Evolutionary conservation across 2,888 invertebrate genomes (phyloP), one percentile per base, ranked within the genome.

Genomic region (Eristalis tenax): DNA sequence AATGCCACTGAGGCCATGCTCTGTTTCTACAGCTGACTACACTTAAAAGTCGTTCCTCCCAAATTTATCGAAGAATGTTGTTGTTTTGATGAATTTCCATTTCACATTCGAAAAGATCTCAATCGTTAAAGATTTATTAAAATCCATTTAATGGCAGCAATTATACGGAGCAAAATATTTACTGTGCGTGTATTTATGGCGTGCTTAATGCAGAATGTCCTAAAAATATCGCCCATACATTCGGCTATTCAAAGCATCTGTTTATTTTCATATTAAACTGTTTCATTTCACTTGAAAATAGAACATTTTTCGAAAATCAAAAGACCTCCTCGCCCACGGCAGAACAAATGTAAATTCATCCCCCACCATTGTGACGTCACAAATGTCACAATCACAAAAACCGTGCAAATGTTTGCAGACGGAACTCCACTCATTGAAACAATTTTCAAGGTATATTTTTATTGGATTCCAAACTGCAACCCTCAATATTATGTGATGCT

Each of bases 211-310:
- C 68, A 69, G 69, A 75, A 75, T 75, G 81, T 75, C 74, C 84
- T 84, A 81, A 84, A 84, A 81, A 84, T 84, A 80, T 70, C 71
- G 71, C 71, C 57, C 64, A 64, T 35, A 73, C 56, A 59, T 43
- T 74, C 50, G 68, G 57, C 66, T 57, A 71, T 81, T 77, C 59
- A 63, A 80, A 68, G 85, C 82, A 82, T 86, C 82, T 86, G 85
- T 82, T 86, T 86, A 86, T 86, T 86, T 86, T 83, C 82, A 78
- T 74, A 71, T 64, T 32, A 78, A 82, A 82, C 64, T 78, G 56
- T 73, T 81, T 76, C 69, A 38, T n/a, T 82, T 73, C 73, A 73
- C 59, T 78, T 69, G 64, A 77, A 75, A 85, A 76, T 61, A 71
- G 70, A 74, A 71, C 65, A 70, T 75, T 84, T 70, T 80, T 65